Percentiles rank a stretch among this genome's conserved stretches.
Conservation (phyloP, 2,113 vertebrate species). For the Xiphophorus maculatus region DNA sequence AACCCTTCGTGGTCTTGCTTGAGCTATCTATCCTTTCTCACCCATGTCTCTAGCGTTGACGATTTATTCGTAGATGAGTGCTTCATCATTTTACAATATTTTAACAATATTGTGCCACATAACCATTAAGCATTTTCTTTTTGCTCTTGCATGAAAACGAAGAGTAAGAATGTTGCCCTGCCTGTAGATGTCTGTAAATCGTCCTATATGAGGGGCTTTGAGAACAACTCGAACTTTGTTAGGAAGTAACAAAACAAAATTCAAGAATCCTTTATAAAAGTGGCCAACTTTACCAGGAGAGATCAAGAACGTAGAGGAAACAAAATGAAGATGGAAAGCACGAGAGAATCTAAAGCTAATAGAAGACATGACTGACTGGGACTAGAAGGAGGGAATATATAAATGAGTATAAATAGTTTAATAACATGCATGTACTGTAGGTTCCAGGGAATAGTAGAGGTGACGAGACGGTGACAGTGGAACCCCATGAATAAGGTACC, state of each 20-base stretch:
- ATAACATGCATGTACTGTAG: conserved; percentile 64
- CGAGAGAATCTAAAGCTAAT: conserved; percentile 13
- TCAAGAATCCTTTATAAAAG: conserved; percentile 20
- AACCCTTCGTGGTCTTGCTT: too few species aligned
- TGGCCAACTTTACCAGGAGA: conserved; percentile 30
- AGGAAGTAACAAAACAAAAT: conserved; percentile 31
- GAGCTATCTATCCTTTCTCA: too few species aligned
- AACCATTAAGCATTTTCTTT: too few species aligned
- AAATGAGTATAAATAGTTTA: conserved; percentile 72
- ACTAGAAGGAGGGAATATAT: conserved; percentile 45
- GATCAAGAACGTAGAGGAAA: conserved; percentile 51
- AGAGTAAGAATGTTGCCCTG: conserved; percentile 11
- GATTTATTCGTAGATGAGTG: too few species aligned
- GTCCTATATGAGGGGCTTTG: conserved; percentile 18
- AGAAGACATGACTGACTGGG: conserved; percentile 27
- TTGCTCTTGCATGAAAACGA: too few species aligned
- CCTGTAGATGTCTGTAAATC: conserved; percentile 6
- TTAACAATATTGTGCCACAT: too few species aligned
- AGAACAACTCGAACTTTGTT: conserved; percentile 19
- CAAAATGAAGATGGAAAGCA: conserved; percentile 25
- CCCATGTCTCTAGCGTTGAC: too few species aligned
- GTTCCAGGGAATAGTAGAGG: conserved; percentile 26
- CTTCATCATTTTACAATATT: too few species aligned
- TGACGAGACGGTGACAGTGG: conserved; percentile 12
- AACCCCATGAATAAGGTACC: too few species aligned